Base-by-base conservation (phyloP, 2,113 vertebrate genomes). In the Clarias gariepinus region DNA sequence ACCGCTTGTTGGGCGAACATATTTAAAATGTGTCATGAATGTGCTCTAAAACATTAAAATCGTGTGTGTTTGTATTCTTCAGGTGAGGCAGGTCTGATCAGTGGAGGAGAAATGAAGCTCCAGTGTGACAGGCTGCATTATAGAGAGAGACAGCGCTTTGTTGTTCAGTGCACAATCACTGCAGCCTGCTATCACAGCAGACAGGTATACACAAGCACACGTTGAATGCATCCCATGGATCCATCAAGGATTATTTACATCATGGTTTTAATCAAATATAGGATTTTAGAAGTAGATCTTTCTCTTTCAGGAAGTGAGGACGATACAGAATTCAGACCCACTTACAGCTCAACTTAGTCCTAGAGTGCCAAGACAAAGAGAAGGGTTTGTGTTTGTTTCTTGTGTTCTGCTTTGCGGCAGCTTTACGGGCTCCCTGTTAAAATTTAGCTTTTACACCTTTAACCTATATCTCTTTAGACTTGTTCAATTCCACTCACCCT, bases 101-200 rank as follows among this genome's bases (percentile, higher is more conserved):
- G 87, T 57, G 91, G 94, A 86, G 90, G 85, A 33, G 95, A 95
- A 91, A 89, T 95, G 89, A 91, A 92, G 80, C 87, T 91, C 61
- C 93, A 93, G 85, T 53, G 91, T 83, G 90, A 92, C 21, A 63
- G 52, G 36, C 89, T 96, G 30, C 87, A 89, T 90, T 96, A 95
- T 89, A 91, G 94, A 78, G 94, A 96, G 89, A 91, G 91, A 81
- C 91, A 89, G 7, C 91, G 88, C 78, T 93, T 95, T 85, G 93
- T 92, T 79, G 83, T 95, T 89, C 95, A 95, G 91, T 94, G 94
- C 21, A 90, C 91, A 0, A 84, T 95, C 66, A 91, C 90, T 81
- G 94, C 94, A 16, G 91, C 91, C 2, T 88, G 93, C 90, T 90
- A 92, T 81, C 69, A 71, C 71, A 86, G 74, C 80, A 92, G 92